phyloP scores from a whole-genome alignment of 2,888 invertebrate species.

The Noctua pronuba region DNA sequence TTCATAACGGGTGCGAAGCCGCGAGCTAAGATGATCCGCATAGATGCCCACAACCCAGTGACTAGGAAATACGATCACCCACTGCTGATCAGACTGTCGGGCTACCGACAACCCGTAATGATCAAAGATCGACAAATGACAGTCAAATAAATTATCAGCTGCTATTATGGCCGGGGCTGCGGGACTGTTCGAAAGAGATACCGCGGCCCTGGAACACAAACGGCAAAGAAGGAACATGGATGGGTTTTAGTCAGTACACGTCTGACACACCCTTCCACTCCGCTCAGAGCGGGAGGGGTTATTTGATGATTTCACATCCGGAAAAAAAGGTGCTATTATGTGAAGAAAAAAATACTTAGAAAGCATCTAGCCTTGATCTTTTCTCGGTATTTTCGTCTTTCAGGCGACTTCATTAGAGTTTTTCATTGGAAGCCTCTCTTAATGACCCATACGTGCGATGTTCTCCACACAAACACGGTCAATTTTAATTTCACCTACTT shows the following conservation, averaged over 20 bases:
- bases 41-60: no score
- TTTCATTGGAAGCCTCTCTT: neutral
- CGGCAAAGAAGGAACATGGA: no score
- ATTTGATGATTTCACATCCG: no score
- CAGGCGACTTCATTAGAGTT: neutral
- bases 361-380: neutral
- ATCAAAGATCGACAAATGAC: neutral
- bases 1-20: no score
- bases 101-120: neutral
- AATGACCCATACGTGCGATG: neutral
- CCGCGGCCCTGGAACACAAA: no score
- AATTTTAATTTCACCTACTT: slow-evolving; percentile 46
- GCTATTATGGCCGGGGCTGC: neutral
- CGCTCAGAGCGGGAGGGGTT: no score
- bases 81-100: neutral
- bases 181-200: no score
- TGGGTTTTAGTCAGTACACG: no score
- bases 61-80: neutral
- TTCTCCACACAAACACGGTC: neutral
- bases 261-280: no score
- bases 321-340: neutral
- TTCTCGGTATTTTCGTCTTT: neutral
- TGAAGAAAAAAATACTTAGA: neutral
- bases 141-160: neutral
- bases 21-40: no score